Base-by-base conservation (phyloP, 2,113 vertebrate genomes). In the Machaerirhynchus nigripectus region DNA sequence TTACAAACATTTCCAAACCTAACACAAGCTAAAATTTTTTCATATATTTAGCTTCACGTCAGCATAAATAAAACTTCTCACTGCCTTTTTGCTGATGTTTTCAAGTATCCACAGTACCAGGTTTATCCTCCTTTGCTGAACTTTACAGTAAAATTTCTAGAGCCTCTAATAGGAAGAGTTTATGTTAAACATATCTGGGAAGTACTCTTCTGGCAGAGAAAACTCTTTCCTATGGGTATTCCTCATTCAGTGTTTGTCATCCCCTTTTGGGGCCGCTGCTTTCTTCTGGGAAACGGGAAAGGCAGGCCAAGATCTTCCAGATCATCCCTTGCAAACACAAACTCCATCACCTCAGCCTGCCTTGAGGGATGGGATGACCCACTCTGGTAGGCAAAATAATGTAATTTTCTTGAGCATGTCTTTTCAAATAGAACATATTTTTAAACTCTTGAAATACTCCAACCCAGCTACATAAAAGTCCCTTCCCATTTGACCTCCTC, bases 391-490 rank as follows among this genome's bases (percentile, higher is more conserved):
- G 17, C 11, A 67, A 79, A 77, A 31, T 2, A 70, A 73, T 6
- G 5, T 1, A 0, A 23, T 73, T 59, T 71, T 86, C 52, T 50
- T 19, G 2, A 80, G 42, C 3, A 4, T 1, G 0, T 27, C 4
- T 76, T 81, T 44, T 39, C 7, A 91, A 63, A 42, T 10, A 47
- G 3, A 26, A 31, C 7, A 31, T 7, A 17, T 11, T 69, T 64
- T 84, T 16, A 19, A 27, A 44, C 71, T 11, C 17, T 40, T 50
- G 13, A 88, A 67, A 20, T 28, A 20, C 2, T 19, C 12, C 12
- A 68, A 76, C 8, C 1, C 7, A 80, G 16, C 4, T 28, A 22
- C 19, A 27, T 9, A 0, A 3, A 59, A 63, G 4, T n/a, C 0
- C 0, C 13, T 60, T 69, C 15, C 26, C 4, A 27, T 30, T 71